Percentiles rank a stretch among this genome's conserved stretches.
Evolutionary conservation across 2,113 vertebrate genomes (phyloP).

Genomic region (Xenus cinereus): DNA sequence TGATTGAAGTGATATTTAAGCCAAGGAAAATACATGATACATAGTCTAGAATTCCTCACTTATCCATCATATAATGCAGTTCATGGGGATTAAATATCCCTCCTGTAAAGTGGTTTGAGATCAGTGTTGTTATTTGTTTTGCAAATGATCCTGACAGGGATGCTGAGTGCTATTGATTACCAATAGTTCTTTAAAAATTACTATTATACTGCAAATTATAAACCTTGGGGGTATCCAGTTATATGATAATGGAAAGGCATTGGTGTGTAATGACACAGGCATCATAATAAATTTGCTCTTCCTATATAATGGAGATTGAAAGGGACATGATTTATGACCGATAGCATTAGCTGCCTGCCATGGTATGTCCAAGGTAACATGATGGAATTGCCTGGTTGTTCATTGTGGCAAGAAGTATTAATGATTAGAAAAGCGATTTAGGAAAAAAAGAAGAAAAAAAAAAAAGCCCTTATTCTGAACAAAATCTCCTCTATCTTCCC

Average conservation of each 20-base stretch:
- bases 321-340: constrained; percentile 35
- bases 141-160: constrained; percentile 53
- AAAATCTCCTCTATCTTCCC: background rate
- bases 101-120: constrained; percentile 43
- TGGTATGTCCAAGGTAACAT: background rate
- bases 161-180: constrained; percentile 61
- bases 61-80: constrained; percentile 55
- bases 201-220: constrained; percentile 35
- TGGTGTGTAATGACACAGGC: constrained; percentile 38
- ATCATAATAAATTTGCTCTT: constrained; percentile 50
- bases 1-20: constrained; percentile 67
- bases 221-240: constrained; percentile 31
- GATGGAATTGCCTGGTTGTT: background rate
- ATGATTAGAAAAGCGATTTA: background rate
- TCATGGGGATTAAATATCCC: constrained; percentile 58
- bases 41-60: constrained; percentile 27
- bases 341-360: constrained; percentile 16
- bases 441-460: background rate
- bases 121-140: constrained; percentile 44
- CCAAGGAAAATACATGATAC: constrained; percentile 32
- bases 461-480: background rate
- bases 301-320: constrained; percentile 44
- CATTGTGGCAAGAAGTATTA: background rate
- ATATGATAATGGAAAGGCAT: constrained; percentile 28
- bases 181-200: constrained; percentile 58